phyloP scores from a whole-genome alignment of 2,797 vertebrate genomes.

The Acomys russatus region DNA sequence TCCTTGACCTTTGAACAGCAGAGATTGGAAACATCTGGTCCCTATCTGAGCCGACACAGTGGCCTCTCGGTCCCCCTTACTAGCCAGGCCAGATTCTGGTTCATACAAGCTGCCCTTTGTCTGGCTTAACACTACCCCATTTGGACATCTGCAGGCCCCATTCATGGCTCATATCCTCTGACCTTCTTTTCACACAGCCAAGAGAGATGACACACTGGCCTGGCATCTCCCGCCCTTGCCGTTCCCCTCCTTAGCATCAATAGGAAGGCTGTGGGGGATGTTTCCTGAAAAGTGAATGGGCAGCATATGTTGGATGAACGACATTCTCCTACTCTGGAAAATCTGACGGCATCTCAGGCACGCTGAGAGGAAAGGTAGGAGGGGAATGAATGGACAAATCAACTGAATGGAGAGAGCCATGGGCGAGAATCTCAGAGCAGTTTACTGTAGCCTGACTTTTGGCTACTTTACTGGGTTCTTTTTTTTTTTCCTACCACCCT shows the following conservation, averaged over 20 bases:
- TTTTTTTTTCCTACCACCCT: no score
- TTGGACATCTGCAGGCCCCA: neutral
- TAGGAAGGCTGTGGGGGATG: slow-evolving; percentile 47
- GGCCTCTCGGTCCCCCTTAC: neutral
- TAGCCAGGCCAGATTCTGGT: neutral
- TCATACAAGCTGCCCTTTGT: slow-evolving; percentile 19
- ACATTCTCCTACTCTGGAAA: slow-evolving; percentile 50
- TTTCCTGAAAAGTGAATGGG: slow-evolving; percentile 64
- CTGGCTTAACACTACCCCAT: neutral
- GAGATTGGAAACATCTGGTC: neutral
- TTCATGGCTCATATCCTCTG: slow-evolving; percentile 32
- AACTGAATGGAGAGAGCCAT: neutral
- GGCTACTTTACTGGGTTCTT: no score
- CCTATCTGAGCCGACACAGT: no score
- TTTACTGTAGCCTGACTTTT: no score
- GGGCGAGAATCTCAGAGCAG: neutral
- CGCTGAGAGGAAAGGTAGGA: neutral
- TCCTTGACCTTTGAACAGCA: neutral
- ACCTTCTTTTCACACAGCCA: slow-evolving; percentile 61
- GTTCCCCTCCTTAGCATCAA: neutral
- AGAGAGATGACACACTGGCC: slow-evolving; percentile 26
- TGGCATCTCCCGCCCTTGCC: neutral
- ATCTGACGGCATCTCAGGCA: neutral
- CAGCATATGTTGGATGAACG: neutral
- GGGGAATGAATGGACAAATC: neutral